These are phyloP conservation scores for Lagocephalus sceleratus DNA, from an alignment of 2,797 vertebrate genomes.

Conservation along the genomic window DNA sequence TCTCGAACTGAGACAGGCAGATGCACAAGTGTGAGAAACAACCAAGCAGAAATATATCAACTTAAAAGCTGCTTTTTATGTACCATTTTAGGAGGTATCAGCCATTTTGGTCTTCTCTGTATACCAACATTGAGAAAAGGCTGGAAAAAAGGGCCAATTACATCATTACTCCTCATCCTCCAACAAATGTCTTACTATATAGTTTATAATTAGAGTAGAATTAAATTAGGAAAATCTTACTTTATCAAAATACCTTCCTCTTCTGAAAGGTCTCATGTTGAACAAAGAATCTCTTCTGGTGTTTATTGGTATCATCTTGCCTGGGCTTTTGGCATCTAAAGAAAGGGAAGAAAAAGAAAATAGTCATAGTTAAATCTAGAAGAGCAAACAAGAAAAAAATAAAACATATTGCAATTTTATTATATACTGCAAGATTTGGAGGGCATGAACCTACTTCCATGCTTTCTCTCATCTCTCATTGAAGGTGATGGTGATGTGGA, in stretches of 20 bases:
- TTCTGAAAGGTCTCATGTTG: constrained; percentile 83
- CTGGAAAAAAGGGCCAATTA: constrained; percentile 38
- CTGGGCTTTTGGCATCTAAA: constrained; percentile 87
- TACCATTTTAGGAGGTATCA: constrained; percentile 79
- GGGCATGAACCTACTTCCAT: constrained; percentile 79
- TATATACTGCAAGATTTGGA: not conserved
- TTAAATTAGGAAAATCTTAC: constrained; percentile 64
- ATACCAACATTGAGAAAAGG: constrained; percentile 65
- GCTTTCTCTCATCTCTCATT: constrained; percentile 92
- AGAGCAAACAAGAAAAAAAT: not conserved
- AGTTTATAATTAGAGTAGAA: not conserved
- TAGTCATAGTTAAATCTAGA: not conserved
- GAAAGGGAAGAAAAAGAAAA: not conserved
- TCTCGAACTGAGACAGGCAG: constrained; percentile 72
- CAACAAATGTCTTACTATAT: not conserved
- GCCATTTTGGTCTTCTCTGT: constrained; percentile 72
- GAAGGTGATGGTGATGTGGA: constrained; percentile 74
- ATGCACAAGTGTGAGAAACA: not conserved
- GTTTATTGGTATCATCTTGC: constrained; percentile 80
- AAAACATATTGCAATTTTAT: not conserved
- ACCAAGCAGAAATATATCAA: not conserved
- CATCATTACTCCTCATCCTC: not conserved
- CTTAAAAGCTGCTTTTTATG: not conserved
- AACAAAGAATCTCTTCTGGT: constrained; percentile 80
- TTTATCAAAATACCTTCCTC: constrained; percentile 86